A percentile compares a stretch with the other conserved stretches of the same genome.
Evolutionary conservation across 2,888 invertebrate genomes (phyloP).

Genomic region (Nephrocerus scutellatus): DNA sequence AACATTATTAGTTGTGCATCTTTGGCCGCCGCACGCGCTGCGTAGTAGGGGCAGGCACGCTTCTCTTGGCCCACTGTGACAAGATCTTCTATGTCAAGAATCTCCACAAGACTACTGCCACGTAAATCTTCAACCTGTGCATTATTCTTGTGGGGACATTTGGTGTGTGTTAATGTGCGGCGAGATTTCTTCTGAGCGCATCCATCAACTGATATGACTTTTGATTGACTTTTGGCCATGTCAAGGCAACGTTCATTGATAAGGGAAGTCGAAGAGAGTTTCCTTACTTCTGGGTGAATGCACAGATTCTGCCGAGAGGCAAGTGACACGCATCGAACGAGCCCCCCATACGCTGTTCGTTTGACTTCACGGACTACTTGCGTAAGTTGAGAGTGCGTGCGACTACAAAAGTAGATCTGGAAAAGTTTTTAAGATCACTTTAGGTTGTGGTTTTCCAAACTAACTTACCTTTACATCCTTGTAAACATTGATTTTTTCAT

Average conservation of each 20-base stretch:
- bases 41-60: slow-evolving; percentile 91
- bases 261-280: slow-evolving; percentile 64
- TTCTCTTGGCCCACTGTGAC: slow-evolving; percentile 59
- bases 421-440: slow-evolving; percentile 25
- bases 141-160: slow-evolving; percentile 65
- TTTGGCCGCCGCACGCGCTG: slow-evolving; percentile 70
- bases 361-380: slow-evolving; percentile 93
- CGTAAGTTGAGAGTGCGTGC: slow-evolving; percentile 93
- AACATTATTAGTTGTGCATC: slow-evolving; percentile 75
- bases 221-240: slow-evolving; percentile 49
- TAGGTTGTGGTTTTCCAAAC: background rate
- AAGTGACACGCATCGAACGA: slow-evolving; percentile 69
- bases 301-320: slow-evolving; percentile 92
- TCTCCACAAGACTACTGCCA: slow-evolving; percentile 59
- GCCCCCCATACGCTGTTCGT: slow-evolving; percentile 66
- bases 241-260: slow-evolving; percentile 90
- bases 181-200: slow-evolving; percentile 55
- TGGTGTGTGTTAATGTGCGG: slow-evolving; percentile 43
- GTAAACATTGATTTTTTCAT: slow-evolving; percentile 41
- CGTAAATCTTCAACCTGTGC: slow-evolving; percentile 57
- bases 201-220: too few species aligned
- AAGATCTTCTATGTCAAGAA: slow-evolving; percentile 84
- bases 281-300: slow-evolving; percentile 72
- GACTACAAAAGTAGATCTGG: slow-evolving; percentile 87
- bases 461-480: slow-evolving; percentile 37